Percentiles rank a stretch among this genome's conserved stretches.
phyloP scores from a whole-genome alignment of 2,797 vertebrate genomes.

The Rhodeus uyekii region DNA sequence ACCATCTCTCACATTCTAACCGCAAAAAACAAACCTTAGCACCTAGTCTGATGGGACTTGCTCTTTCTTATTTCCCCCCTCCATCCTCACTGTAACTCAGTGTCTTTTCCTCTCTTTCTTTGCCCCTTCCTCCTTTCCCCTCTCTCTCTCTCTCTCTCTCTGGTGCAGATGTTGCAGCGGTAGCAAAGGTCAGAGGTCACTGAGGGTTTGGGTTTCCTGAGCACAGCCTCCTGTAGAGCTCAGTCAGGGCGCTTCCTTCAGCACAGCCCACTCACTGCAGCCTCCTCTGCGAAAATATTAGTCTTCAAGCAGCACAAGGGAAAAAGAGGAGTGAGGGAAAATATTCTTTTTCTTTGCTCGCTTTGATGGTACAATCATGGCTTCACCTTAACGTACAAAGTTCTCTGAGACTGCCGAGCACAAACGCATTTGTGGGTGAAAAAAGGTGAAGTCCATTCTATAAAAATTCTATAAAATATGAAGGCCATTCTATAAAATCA shows the following conservation, averaged over 20 bases:
- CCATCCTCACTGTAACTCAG: not conserved
- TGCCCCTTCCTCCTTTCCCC: constrained; percentile 3
- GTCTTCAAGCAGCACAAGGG: constrained; percentile 51
- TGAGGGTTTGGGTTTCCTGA: constrained; percentile 75
- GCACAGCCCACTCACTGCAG: constrained; percentile 51
- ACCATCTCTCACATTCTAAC: not conserved
- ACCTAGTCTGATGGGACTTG: not conserved
- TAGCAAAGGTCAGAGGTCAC: constrained; percentile 73
- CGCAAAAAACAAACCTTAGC: constrained; percentile 1
- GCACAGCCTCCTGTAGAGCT: constrained; percentile 65
- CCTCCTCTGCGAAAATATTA: constrained; percentile 60
- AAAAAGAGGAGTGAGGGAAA: constrained; percentile 29
- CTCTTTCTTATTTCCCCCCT: not conserved
- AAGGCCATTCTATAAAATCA: no score
- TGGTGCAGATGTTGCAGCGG: constrained; percentile 69
- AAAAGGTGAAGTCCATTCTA: no score
- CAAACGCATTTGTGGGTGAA: not conserved
- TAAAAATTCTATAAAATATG: no score
- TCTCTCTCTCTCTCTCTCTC: constrained; percentile 16
- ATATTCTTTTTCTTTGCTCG: constrained; percentile 13
- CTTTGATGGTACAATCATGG: not conserved
- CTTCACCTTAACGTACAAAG: not conserved
- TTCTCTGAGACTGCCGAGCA: no score
- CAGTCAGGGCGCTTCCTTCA: constrained; percentile 60
- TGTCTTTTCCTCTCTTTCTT: constrained; percentile 21